Conservation (phyloP, 1,140 invertebrate species). For the Pseudomyrmex cubaensis region DNA sequence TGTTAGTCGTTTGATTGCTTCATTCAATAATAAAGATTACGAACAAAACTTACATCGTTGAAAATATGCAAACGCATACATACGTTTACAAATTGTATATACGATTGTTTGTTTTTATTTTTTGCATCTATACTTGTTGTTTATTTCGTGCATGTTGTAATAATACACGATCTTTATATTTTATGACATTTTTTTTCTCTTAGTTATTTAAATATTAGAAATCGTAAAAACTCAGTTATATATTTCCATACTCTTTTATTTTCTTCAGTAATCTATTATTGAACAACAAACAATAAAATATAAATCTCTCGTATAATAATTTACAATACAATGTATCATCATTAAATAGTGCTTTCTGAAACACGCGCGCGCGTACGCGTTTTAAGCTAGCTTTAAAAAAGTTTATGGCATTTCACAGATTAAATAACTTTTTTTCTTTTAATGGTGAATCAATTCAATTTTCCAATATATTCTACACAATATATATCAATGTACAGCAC, state of each 20-base stretch:
- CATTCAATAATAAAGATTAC: background rate
- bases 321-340: background rate
- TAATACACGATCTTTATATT: conserved; percentile 32
- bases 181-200: conserved; percentile 5
- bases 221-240: conserved; percentile 21
- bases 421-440: background rate
- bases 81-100: background rate
- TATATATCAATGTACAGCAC: too few species aligned
- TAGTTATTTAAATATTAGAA: conserved; percentile 51
- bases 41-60: conserved; percentile 24
- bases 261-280: too few species aligned
- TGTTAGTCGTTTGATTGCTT: background rate
- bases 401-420: too few species aligned
- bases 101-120: background rate
- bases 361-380: too few species aligned
- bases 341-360: background rate
- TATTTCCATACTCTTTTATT: background rate
- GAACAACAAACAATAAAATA: too few species aligned
- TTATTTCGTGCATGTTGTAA: conserved; percentile 37
- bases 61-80: conserved; percentile 3
- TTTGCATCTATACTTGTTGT: background rate
- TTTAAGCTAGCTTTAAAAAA: too few species aligned
- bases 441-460: conserved; percentile 14
- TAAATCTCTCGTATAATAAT: background rate
- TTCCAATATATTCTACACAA: conserved; percentile 22